A percentile compares a stretch with the other conserved stretches of the same genome.
phyloP scores from a whole-genome alignment of 2,113 vertebrate species.

The Zosterops borbonicus region DNA sequence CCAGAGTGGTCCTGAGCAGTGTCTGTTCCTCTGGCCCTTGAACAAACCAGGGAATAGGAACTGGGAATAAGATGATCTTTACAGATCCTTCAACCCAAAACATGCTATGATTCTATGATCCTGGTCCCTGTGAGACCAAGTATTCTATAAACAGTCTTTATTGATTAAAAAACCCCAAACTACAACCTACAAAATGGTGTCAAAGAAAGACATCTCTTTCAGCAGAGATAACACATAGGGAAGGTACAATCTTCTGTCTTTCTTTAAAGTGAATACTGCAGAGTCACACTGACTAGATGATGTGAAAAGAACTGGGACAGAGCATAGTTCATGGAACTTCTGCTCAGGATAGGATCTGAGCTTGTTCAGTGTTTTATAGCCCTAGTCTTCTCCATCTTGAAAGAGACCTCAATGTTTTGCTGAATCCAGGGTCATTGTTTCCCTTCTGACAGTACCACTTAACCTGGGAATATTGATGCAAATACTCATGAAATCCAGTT shows the following conservation, averaged over 20 bases:
- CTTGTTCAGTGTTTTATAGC: neutral
- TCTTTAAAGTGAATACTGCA: neutral
- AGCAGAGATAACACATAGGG: neutral
- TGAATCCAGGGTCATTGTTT: neutral
- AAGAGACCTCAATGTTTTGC: neutral
- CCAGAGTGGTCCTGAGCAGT: neutral
- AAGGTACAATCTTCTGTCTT: neutral
- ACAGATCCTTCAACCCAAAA: neutral
- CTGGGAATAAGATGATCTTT: neutral
- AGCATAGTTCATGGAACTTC: neutral
- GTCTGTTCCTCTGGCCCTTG: neutral
- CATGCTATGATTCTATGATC: neutral
- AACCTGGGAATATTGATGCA: neutral
- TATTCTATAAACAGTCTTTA: neutral
- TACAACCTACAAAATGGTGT: neutral
- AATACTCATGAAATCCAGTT: neutral
- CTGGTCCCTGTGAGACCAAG: neutral
- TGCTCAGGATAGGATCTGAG: neutral
- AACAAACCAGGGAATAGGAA: neutral
- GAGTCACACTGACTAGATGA: neutral
- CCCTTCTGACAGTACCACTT: neutral
- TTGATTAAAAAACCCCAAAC: accelerated
- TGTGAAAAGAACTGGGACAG: neutral
- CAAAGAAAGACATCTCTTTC: neutral
- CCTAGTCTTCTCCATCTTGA: neutral